These are phyloP conservation scores for Epinephelus awoara DNA, from an alignment of 2,797 vertebrate genomes.

Conservation along the genomic window DNA sequence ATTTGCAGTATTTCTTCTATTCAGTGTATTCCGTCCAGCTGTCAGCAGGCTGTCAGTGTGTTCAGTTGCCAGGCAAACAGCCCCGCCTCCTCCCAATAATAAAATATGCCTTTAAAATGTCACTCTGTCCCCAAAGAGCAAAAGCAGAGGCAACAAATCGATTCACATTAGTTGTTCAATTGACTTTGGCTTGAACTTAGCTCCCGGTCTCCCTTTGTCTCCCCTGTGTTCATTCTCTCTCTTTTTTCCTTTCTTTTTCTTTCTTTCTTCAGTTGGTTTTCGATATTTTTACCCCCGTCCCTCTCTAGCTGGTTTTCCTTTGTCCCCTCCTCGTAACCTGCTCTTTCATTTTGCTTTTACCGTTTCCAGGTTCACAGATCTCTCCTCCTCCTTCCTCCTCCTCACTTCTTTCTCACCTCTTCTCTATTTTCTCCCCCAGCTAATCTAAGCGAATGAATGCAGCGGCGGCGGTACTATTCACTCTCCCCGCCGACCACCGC, in stretches of 20 bases:
- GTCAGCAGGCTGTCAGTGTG: slow-evolving; percentile 78
- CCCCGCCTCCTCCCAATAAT: slow-evolving; percentile 80
- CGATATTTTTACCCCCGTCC: slow-evolving; percentile 6
- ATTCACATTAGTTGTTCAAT: slow-evolving; percentile 90
- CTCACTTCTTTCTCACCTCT: slow-evolving; percentile 46
- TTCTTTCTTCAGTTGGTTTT: slow-evolving; percentile 27
- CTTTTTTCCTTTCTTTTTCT: slow-evolving; percentile 3
- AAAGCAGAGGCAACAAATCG: slow-evolving; percentile 86
- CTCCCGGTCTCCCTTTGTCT: slow-evolving; percentile 65
- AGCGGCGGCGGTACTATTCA: slow-evolving; percentile 38
- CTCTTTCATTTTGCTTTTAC: slow-evolving; percentile 9
- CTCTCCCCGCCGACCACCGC: slow-evolving; percentile 61
- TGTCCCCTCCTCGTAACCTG: slow-evolving; percentile 24
- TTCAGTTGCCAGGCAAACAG: slow-evolving; percentile 77
- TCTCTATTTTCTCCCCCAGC: slow-evolving; percentile 52
- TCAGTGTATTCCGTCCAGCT: slow-evolving; percentile 73
- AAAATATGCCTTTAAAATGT: slow-evolving; percentile 89
- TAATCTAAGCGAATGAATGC: slow-evolving; percentile 69
- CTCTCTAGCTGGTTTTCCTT: slow-evolving; percentile 8
- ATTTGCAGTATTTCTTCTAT: slow-evolving; percentile 80
- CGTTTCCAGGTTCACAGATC: slow-evolving; percentile 43
- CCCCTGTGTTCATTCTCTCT: slow-evolving; percentile 26
- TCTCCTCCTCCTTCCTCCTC: slow-evolving; percentile 28
- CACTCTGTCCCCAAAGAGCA: slow-evolving; percentile 84
- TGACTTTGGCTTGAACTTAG: slow-evolving; percentile 87